Base-by-base conservation (phyloP, 2,888 invertebrate species). In the Lasioglossum figueresi region DNA sequence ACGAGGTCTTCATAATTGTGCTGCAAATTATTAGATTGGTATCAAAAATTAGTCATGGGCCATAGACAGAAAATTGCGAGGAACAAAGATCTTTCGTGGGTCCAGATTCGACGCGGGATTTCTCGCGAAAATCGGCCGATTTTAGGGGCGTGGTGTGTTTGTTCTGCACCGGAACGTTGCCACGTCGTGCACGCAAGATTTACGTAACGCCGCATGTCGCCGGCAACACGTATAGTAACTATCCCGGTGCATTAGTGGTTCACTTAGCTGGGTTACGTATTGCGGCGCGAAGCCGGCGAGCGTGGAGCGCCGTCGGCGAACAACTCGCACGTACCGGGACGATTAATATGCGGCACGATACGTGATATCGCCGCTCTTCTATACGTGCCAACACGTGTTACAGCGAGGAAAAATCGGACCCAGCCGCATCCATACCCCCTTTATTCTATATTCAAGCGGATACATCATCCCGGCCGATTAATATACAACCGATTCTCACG, bases 301-400 rank as follows among this genome's bases (percentile, higher is more conserved):
- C 43, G 77, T 76, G 76, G 52, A 63, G 45, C 68, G 27, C 81
- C 86, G 83, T 76, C 83, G 87, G 84, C 88, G 88, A 92, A 91
- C 88, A 87, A 90, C 92, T 91, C 86, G 88, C 91, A 90, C 90
- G 90, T 91, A 91, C 91, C 88, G 48, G 82, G 84, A 79, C 88
- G 91, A 91, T 92, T 91, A 92, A 92, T 91, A 92, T 88, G 89
- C 90, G 79, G 83, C 73, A 34, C 85, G 82, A 80, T 88, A 88
- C 90, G 88, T 84, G 91, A 83, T 91, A 90, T 84, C 88, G 82
- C 73, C 73, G 66, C 76, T 82, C 76, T 77, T 83, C 79, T 66
- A 76, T 56, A 40, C 68, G 74, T 85, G 80, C 82, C 37, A 82
- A 88, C 89, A 88, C 88, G 85, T 89, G 88, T 83, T 76, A 45